A percentile compares a stretch with the other conserved stretches of the same genome.
phyloP scores from a whole-genome alignment of 2,113 vertebrate species.

The Gobius niger region DNA sequence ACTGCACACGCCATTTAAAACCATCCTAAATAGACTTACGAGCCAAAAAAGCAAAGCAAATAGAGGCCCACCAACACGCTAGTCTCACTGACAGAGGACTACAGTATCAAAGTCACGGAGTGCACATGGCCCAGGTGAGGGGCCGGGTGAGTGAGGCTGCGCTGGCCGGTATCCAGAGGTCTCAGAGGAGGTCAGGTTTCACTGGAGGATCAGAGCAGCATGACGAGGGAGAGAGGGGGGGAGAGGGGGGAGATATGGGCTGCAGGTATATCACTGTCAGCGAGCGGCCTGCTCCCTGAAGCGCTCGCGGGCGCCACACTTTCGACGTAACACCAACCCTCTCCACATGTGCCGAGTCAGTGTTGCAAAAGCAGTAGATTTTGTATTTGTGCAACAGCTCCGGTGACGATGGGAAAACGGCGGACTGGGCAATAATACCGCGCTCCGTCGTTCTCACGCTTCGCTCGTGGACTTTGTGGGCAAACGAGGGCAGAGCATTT shows the following conservation, averaged over 20 bases:
- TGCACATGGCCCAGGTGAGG: background rate
- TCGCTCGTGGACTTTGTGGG: background rate
- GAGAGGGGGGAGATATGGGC: slow-evolving; percentile 3
- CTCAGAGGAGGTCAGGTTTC: slow-evolving; percentile 54
- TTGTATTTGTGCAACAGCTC: background rate
- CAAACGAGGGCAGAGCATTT: too few species aligned
- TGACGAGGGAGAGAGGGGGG: slow-evolving; percentile 13
- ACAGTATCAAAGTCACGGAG: background rate
- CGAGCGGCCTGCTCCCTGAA: background rate
- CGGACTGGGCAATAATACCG: background rate
- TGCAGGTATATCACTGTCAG: slow-evolving; percentile 1
- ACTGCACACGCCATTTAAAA: too few species aligned
- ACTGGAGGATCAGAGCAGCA: slow-evolving; percentile 31
- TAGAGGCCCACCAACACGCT: background rate
- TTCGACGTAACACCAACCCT: slow-evolving; percentile 19
- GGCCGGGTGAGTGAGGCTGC: background rate
- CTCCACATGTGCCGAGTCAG: slow-evolving; percentile 6
- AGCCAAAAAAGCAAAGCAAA: background rate
- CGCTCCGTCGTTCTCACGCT: background rate
- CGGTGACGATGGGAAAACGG: background rate
- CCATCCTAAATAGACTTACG: too few species aligned
- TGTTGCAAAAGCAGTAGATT: background rate
- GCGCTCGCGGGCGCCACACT: slow-evolving; percentile 16
- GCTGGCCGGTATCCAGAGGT: background rate
- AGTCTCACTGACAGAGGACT: background rate